phyloP scores from a whole-genome alignment of 2,888 invertebrate species.

The Zaprionus bogoriensis region DNA sequence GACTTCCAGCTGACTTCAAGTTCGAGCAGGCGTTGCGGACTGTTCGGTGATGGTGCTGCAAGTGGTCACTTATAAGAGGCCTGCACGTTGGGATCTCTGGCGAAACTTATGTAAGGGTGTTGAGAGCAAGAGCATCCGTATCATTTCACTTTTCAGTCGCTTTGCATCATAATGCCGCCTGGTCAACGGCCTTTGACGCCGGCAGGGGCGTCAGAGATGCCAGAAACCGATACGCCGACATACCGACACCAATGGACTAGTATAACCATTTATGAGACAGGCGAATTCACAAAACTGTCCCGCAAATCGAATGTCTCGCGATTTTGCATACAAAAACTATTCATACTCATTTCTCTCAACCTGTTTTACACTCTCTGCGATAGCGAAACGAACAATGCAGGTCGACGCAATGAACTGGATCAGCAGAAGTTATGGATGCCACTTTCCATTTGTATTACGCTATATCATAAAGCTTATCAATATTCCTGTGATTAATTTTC shows the following conservation, averaged over 20 bases:
- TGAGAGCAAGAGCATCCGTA: slow-evolving; percentile 22
- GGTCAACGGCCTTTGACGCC: background rate
- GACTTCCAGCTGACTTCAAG: slow-evolving; percentile 16
- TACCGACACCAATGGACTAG: slow-evolving; percentile 38
- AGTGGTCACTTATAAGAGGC: slow-evolving; percentile 62
- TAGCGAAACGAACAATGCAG: slow-evolving; percentile 24
- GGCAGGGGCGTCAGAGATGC: background rate
- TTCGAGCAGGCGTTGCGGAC: slow-evolving; percentile 35
- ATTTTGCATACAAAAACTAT: slow-evolving; percentile 40
- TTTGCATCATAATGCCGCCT: slow-evolving; percentile 62
- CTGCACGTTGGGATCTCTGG: slow-evolving; percentile 25
- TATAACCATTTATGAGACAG: slow-evolving; percentile 59
- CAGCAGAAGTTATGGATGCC: slow-evolving; percentile 8
- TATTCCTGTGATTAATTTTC: too few species aligned
- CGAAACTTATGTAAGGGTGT: slow-evolving; percentile 42
- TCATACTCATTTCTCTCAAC: slow-evolving; percentile 42
- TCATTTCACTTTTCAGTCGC: slow-evolving; percentile 66
- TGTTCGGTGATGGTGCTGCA: slow-evolving; percentile 41
- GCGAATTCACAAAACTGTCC: slow-evolving; percentile 41
- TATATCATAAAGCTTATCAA: background rate
- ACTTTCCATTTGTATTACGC: slow-evolving; percentile 27
- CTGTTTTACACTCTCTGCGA: slow-evolving; percentile 37
- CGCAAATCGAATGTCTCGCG: slow-evolving; percentile 20
- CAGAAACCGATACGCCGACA: too few species aligned
- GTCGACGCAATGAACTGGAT: background rate